Base-by-base conservation (phyloP, 2,797 vertebrate genomes). In the Chiroxiphia lanceolata region DNA sequence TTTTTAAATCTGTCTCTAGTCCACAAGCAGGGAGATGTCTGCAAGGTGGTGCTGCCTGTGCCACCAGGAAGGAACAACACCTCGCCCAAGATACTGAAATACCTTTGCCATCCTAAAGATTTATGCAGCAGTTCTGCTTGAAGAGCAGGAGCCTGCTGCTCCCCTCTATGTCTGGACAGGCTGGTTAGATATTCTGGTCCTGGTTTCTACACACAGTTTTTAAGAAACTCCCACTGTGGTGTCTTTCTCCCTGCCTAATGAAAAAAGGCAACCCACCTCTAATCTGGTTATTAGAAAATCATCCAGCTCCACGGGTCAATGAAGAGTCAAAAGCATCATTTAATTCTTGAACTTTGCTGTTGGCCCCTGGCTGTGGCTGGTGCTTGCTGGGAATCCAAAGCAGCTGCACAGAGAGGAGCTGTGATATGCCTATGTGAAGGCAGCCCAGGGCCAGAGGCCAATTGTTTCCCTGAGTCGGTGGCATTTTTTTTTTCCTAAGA, bases 321-420 rank as follows among this genome's bases (percentile, higher is more conserved):
- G 85, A 83, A 72, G 44, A 94, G 60, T 89, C 93, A 92, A 93
- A 90, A 85, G 50, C 67, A 69, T 50, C 10, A 40, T 72, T 94
- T 90, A 87, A 77, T 70, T 57, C 59, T 63, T 91, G 89, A 91
- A 63, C 70, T 84, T 88, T 63, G 54, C 87, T 83, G 77, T 60
- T 82, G 82, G 78, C 59, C 88, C 27, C 29, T 83, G 85, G 13
- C 40, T 1, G 12, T 65, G 83, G 54, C 76, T 71, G 68, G 54
- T 72, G 72, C 63, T 96, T 61, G 44, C 56, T 17, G 77, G 27
- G 94, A 93, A 87, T 87, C 78, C 83, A 89, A 93, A 93, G 67
- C 84, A 90, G 83, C 67, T 76, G 83, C 7, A 6, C 0, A 12
- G 65, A 90, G 68, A 77, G 53, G 42, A 93, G 48, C 47, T 34